Base-by-base conservation (phyloP, 1,140 invertebrate genomes). In the Campoletis sonorensis region DNA sequence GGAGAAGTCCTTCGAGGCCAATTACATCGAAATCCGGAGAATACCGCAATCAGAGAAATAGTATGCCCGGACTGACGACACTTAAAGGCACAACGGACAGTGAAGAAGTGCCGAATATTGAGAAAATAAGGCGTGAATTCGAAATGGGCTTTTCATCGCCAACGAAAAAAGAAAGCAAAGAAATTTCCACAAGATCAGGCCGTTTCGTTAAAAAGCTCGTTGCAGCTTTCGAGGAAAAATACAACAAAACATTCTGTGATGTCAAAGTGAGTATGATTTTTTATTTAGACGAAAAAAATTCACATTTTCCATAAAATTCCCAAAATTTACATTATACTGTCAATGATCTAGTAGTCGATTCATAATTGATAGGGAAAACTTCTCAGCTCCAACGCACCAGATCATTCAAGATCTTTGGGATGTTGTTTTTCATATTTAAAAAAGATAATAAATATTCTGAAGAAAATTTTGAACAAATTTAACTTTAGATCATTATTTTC, bases 161-260 rank as follows among this genome's bases (percentile, higher is more conserved):
- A 7, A 78, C 77, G 40, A 82, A 81, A 68, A n/a, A 68, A 30
- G 23, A 7, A 3, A 16, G 0, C 23, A 83, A 2, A 49, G 37
- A 15, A 45, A 13, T 45, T 45, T 1, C 40, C 40, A 21, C 11
- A 15, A 78, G 26, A 21, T 77, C 67, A 27, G 79, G 80, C 10
- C 84, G 79, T n/a, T 88, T 88, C n/a, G 88, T 89, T 0, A 88
- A 86, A 79, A 87, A 82, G 45, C 84, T 89, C 4, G 85, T 89
- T 0, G 85, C 86, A 4, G 85, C 85, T 3, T 86, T 87, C 68
- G 88, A 89, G 23, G 72, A 83, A 37, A 88, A 83, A 16, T 86
- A 81, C 67, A 83, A 84, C 68, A 11, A 45, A 45, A 45, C 3
- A 13, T 54, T 51, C 80, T 54, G 54, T 76, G 21, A 79, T 16